These are phyloP conservation scores for Trididemnum nubilum DNA, from an alignment of 23 tunicate species.

Conservation along the genomic window DNA sequence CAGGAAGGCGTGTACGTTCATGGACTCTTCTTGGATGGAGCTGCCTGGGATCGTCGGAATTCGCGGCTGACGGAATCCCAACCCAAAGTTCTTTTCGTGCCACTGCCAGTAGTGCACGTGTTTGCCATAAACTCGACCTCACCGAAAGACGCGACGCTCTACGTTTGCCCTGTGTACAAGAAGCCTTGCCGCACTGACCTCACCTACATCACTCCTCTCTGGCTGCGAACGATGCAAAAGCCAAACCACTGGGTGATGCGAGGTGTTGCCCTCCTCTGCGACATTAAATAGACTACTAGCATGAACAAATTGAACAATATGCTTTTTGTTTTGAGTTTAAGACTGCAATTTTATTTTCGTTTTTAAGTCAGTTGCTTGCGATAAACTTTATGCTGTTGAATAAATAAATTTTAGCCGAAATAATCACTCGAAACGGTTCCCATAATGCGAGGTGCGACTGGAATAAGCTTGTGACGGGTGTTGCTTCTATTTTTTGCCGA, in stretches of 20 bases:
- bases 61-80: slow-evolving; percentile 82
- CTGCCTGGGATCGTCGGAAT: slow-evolving; percentile 94
- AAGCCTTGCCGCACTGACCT: slow-evolving; percentile 98
- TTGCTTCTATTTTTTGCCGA: too few species aligned
- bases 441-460: too few species aligned
- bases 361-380: too few species aligned
- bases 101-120: slow-evolving; percentile 91
- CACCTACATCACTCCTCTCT: slow-evolving; percentile 87
- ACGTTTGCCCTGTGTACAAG: slow-evolving; percentile 97
- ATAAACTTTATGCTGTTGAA: too few species aligned
- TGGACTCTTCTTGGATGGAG: slow-evolving; percentile 95
- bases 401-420: too few species aligned
- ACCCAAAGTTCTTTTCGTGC: slow-evolving; percentile 93
- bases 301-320: too few species aligned
- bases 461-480: too few species aligned
- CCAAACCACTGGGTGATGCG: slow-evolving; percentile 95
- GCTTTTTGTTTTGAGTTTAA: too few species aligned
- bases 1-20: slow-evolving; percentile 98
- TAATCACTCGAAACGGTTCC: too few species aligned
- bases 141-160: slow-evolving; percentile 88
- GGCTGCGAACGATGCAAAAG: slow-evolving; percentile 75
- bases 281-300: slow-evolving; percentile 85
- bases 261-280: slow-evolving; percentile 97
- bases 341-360: too few species aligned
- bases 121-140: slow-evolving; percentile 94